These are phyloP conservation scores for Drosophila littoralis DNA, from an alignment of 1,140 invertebrate genomes.

Conservation along the genomic window DNA sequence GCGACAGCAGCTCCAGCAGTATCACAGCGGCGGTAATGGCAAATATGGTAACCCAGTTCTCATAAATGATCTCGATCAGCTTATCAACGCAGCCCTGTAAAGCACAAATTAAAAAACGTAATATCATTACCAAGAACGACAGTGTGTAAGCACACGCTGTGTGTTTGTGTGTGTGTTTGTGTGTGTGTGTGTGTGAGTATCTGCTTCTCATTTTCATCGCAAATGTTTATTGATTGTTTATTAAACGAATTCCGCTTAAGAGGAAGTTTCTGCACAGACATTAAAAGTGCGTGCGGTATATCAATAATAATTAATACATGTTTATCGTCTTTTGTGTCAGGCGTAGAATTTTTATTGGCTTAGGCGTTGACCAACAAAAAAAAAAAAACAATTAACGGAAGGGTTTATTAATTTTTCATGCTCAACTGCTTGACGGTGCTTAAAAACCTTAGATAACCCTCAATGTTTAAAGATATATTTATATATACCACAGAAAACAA, in stretches of 20 bases:
- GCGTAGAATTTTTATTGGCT: conserved; percentile 61
- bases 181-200: conserved; percentile 7
- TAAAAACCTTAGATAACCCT: conserved; percentile 29
- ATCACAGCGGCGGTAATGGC: conserved; percentile 88
- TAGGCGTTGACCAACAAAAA: conserved; percentile 7
- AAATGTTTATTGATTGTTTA: conserved; percentile 54
- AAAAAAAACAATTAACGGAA: conserved; percentile 24
- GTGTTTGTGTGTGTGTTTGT: neutral
- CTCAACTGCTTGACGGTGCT: conserved; percentile 4
- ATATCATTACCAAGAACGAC: conserved; percentile 21
- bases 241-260: conserved; percentile 30
- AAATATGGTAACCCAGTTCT: conserved; percentile 88
- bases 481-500: too few species aligned
- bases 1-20: conserved; percentile 89
- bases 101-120: conserved; percentile 61
- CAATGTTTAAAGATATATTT: neutral
- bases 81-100: conserved; percentile 90
- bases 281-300: conserved; percentile 64
- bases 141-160: neutral
- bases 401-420: conserved; percentile 70
- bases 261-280: conserved; percentile 7
- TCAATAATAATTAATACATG: conserved; percentile 71
- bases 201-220: conserved; percentile 19
- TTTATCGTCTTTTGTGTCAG: conserved; percentile 51
- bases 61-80: conserved; percentile 87